Conservation (phyloP, 1,140 invertebrate genomes). For the Atta texana region DNA sequence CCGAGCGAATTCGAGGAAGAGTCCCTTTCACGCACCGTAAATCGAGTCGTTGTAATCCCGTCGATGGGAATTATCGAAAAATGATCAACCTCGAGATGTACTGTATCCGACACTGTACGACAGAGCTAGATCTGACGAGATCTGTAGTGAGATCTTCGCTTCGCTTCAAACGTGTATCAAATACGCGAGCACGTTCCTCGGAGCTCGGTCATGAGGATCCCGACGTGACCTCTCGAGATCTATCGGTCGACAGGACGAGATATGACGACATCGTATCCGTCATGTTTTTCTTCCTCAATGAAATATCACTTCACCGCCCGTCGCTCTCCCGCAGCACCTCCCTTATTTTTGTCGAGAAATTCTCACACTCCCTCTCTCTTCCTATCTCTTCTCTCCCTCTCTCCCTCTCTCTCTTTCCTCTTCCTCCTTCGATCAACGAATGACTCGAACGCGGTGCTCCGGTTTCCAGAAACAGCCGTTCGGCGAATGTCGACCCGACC, state of each 20-base stretch:
- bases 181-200: slow-evolving; percentile 10
- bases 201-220: slow-evolving; percentile 43
- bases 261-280: slow-evolving; percentile 57
- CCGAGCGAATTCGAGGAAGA: slow-evolving; percentile 31
- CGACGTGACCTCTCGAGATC: slow-evolving; percentile 24
- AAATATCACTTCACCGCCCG: slow-evolving; percentile 19
- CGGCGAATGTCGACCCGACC: not conserved
- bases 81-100: not conserved
- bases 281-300: slow-evolving; percentile 58
- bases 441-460: too few species aligned
- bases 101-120: not conserved
- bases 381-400: not conserved
- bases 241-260: slow-evolving; percentile 18
- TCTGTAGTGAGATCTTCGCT: not conserved
- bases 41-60: not conserved
- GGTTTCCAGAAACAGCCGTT: not conserved
- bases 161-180: not conserved
- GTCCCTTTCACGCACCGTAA: not conserved
- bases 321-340: not conserved
- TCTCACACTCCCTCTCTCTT: not conserved
- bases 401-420: too few species aligned
- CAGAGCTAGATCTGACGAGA: not conserved
- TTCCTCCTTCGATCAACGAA: not conserved
- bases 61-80: not conserved
- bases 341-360: slow-evolving; percentile 45